Percentiles rank a stretch among this genome's conserved stretches.
phyloP scores from a whole-genome alignment of 2,888 invertebrate genomes.

The Archips crataeganus region DNA sequence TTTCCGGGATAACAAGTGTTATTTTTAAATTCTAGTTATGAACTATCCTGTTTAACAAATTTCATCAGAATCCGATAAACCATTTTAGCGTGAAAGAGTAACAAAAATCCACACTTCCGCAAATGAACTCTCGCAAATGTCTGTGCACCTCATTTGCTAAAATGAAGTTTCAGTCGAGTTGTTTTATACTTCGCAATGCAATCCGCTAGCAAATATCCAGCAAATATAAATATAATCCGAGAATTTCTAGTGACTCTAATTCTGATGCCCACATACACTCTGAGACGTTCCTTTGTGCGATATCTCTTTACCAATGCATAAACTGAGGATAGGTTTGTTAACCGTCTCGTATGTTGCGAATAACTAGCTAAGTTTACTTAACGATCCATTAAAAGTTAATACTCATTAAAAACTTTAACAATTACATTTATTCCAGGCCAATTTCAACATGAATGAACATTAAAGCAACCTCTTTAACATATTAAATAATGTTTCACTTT shows the following conservation, averaged over 20 bases:
- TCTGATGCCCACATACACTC: conserved; percentile 48
- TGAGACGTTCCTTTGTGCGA: conserved; percentile 59
- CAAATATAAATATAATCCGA: neutral
- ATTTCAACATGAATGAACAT: neutral
- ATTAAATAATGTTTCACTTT: too few species aligned
- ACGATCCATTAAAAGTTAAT: neutral
- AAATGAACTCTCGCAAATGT: too few species aligned
- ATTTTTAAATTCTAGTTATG: too few species aligned
- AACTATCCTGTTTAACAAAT: too few species aligned
- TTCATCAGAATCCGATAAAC: too few species aligned
- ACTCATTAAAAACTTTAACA: neutral
- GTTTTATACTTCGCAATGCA: too few species aligned
- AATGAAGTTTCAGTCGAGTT: too few species aligned
- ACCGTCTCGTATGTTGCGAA: conserved; percentile 38
- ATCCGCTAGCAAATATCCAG: too few species aligned
- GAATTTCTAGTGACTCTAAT: conserved; percentile 8
- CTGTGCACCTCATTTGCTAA: too few species aligned
- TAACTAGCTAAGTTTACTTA: conserved; percentile 14
- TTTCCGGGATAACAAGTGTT: too few species aligned
- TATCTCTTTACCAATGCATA: conserved; percentile 63
- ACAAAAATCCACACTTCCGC: too few species aligned
- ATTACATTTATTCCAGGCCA: neutral
- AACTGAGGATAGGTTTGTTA: conserved; percentile 66
- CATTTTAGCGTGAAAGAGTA: too few species aligned
- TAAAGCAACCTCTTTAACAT: neutral